A percentile compares a stretch with the other conserved stretches of the same genome.
Evolutionary conservation across 2,113 vertebrate genomes (phyloP).

Genomic region (Murina feae): DNA sequence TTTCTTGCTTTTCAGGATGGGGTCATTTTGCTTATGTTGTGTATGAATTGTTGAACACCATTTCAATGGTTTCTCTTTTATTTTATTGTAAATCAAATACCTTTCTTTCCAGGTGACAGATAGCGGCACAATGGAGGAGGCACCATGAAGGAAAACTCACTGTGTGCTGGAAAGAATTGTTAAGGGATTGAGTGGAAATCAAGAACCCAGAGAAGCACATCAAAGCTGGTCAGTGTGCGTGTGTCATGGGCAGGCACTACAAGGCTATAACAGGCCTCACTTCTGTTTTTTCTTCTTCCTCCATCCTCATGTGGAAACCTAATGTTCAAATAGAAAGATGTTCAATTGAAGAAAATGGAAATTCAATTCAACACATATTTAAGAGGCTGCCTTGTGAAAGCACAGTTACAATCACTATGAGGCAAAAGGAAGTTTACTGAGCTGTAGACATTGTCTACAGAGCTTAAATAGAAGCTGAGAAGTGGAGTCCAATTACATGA

Average conservation of each 20-base stretch:
- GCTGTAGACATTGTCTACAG: neutral
- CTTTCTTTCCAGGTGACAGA: slow-evolving; percentile 25
- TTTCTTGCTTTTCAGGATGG: neutral
- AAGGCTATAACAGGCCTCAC: neutral
- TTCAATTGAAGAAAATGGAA: neutral
- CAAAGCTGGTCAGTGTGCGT: rapidly evolving
- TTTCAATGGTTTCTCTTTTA: neutral
- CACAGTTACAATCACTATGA: neutral
- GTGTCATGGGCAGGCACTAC: rapidly evolving
- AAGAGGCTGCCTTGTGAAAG: neutral
- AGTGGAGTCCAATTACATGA: too few species aligned
- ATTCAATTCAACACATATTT: neutral
- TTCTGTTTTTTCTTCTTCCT: neutral
- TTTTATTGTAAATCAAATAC: slow-evolving; percentile 22
- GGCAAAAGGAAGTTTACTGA: neutral
- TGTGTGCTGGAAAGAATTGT: neutral
- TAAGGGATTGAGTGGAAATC: neutral
- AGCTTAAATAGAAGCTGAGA: neutral
- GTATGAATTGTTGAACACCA: neutral
- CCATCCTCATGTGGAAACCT: neutral
- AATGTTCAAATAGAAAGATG: neutral
- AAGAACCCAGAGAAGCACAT: neutral
- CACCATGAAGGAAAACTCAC: neutral
- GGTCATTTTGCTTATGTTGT: slow-evolving; percentile 30
- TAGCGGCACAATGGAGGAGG: neutral